Evolutionary conservation across 2,888 invertebrate species (phyloP).

Genomic region (Argyra leucocephala): DNA sequence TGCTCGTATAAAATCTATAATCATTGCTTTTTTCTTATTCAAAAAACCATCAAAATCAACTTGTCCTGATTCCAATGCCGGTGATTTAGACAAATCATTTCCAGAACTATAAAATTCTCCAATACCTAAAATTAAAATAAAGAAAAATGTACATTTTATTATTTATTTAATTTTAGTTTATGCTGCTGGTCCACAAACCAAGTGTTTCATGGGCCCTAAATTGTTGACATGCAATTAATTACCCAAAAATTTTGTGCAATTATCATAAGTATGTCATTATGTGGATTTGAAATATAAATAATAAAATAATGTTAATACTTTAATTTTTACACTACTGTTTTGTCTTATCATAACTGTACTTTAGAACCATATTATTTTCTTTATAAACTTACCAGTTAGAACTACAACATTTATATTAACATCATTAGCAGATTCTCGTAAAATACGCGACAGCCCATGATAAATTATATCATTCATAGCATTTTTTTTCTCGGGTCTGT

Average conservation of each 20-base stretch:
- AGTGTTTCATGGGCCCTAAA: no score
- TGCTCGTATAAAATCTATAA: slow-evolving; percentile 58
- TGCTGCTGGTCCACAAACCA: no score
- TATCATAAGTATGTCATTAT: no score
- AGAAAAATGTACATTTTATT: background rate
- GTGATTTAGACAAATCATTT: slow-evolving; percentile 54
- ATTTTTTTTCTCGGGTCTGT: slow-evolving; percentile 72
- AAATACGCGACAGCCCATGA: slow-evolving; percentile 49
- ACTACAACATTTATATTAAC: slow-evolving; percentile 58
- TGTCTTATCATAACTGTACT: no score
- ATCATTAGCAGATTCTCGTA: slow-evolving; percentile 61
- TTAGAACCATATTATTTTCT: no score
- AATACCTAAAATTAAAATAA: slow-evolving; percentile 14
- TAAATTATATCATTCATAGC: slow-evolving; percentile 65
- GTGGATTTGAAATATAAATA: no score
- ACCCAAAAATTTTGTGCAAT: no score
- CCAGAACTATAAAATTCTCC: slow-evolving; percentile 63
- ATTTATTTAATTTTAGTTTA: no score
- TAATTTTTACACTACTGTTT: no score
- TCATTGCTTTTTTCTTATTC: slow-evolving; percentile 28
- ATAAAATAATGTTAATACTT: no score
- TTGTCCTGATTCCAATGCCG: background rate
- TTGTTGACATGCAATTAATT: no score
- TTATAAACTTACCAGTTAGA: slow-evolving; percentile 51
- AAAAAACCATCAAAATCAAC: slow-evolving; percentile 32